A percentile compares a stretch with the other conserved stretches of the same genome.
Evolutionary conservation across 2,113 vertebrate genomes (phyloP).

Genomic region (Podilymbus podiceps): DNA sequence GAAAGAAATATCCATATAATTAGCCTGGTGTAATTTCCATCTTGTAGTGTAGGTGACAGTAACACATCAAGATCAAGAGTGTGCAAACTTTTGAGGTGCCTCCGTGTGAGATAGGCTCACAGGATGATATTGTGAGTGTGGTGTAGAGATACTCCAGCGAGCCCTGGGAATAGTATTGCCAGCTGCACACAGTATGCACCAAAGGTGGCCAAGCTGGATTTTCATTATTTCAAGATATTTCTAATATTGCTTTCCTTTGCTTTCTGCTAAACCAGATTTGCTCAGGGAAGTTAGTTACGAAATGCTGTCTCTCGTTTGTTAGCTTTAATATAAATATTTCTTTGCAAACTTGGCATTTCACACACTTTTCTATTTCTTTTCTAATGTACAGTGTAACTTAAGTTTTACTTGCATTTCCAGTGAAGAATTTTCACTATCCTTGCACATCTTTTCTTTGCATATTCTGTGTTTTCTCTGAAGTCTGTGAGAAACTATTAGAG

Average conservation of each 20-base stretch:
- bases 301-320: not conserved
- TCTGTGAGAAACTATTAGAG: not conserved
- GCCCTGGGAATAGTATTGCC: not conserved
- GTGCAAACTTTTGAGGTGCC: fast-evolving
- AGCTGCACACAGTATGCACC: not conserved
- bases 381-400: not conserved
- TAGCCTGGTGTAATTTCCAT: not conserved
- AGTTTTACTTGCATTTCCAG: not conserved
- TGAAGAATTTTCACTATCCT: not conserved
- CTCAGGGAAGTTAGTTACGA: not conserved
- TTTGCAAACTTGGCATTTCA: not conserved
- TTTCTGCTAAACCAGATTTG: not conserved
- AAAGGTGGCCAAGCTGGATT: not conserved
- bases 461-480: not conserved
- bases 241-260: not conserved
- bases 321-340: not conserved
- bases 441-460: not conserved
- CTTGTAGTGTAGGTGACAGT: not conserved
- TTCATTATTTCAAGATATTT: not conserved
- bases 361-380: not conserved
- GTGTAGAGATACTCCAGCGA: not conserved
- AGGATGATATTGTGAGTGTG: not conserved
- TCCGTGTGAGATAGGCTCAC: fast-evolving
- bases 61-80: not conserved
- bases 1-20: not conserved